These are phyloP conservation scores for Drosophila pseudoananassae DNA, from an alignment of 1,140 invertebrate genomes.

Conservation along the genomic window DNA sequence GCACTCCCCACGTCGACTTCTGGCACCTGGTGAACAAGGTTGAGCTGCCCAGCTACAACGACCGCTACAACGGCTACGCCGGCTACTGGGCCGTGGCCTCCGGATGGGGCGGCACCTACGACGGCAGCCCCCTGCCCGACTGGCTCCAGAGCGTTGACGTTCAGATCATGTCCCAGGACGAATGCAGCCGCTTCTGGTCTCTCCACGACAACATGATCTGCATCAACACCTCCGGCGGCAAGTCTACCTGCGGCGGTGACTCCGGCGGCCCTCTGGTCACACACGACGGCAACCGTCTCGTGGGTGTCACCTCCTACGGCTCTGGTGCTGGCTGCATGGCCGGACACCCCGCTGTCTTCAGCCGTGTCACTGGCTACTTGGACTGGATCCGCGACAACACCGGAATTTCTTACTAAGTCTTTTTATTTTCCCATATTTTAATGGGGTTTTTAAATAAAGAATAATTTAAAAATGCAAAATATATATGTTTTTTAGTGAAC, in stretches of 20 bases:
- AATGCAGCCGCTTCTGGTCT: slow-evolving; percentile 29
- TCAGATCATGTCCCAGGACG: slow-evolving; percentile 43
- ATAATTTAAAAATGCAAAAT: not conserved
- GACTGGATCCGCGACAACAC: slow-evolving; percentile 84
- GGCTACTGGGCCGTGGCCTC: slow-evolving; percentile 28
- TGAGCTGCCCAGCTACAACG: slow-evolving; percentile 26
- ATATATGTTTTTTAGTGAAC: too few relatives aligned
- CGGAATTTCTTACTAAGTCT: slow-evolving; percentile 50
- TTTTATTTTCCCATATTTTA: not conserved
- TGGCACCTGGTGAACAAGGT: slow-evolving; percentile 34
- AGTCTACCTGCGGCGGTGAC: slow-evolving; percentile 84
- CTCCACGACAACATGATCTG: slow-evolving; percentile 56
- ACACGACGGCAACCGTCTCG: slow-evolving; percentile 44
- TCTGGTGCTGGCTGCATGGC: slow-evolving; percentile 51
- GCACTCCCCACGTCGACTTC: slow-evolving; percentile 32
- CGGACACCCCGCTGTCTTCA: slow-evolving; percentile 85
- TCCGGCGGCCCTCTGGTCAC: slow-evolving; percentile 85
- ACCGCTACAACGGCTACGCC: slow-evolving; percentile 27
- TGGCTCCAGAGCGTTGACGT: slow-evolving; percentile 28
- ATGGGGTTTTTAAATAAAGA: not conserved
- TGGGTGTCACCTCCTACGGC: slow-evolving; percentile 46
- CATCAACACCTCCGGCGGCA: slow-evolving; percentile 50
- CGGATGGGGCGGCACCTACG: slow-evolving; percentile 38
- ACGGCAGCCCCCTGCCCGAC: slow-evolving; percentile 32
- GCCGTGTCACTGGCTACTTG: slow-evolving; percentile 85